phyloP scores from a whole-genome alignment of 2,113 vertebrate species.

The Psittacara wagleri region DNA sequence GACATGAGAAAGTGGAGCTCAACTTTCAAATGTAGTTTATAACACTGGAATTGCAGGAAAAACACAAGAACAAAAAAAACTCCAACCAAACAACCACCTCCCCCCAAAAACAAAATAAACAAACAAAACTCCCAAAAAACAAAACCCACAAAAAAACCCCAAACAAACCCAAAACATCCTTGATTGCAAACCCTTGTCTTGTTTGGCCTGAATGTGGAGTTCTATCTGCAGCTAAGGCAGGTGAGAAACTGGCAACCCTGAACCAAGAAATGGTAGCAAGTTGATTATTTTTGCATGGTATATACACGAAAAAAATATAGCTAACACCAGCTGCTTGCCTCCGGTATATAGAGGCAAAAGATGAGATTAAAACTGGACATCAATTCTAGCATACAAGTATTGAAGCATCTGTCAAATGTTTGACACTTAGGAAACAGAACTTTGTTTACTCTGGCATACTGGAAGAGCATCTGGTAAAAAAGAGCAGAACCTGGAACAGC shows the following conservation, averaged over 20 bases:
- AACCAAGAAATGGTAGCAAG: background rate
- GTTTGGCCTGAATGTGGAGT: background rate
- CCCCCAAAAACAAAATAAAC: too few relatives aligned
- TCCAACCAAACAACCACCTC: background rate
- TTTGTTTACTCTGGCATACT: conserved; percentile 34
- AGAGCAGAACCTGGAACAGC: conserved; percentile 27
- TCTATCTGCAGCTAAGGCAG: background rate
- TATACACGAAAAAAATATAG: background rate
- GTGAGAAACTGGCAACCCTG: background rate
- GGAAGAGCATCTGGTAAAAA: conserved; percentile 48
- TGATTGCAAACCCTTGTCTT: background rate
- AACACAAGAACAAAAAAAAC: background rate
- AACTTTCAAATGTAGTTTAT: background rate
- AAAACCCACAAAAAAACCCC: background rate
- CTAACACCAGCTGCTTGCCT: background rate
- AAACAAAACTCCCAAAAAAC: background rate
- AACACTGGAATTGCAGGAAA: accelerated
- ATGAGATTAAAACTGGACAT: background rate
- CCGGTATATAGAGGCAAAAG: background rate
- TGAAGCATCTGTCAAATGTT: conserved; percentile 25
- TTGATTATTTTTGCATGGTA: background rate
- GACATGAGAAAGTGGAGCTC: background rate
- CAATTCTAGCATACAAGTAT: background rate
- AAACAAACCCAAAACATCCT: background rate
- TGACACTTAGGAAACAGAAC: background rate